Percentiles rank a stretch among this genome's conserved stretches.
Evolutionary conservation across 2,797 vertebrate genomes (phyloP).

Genomic region (Sebastes iracundus): DNA sequence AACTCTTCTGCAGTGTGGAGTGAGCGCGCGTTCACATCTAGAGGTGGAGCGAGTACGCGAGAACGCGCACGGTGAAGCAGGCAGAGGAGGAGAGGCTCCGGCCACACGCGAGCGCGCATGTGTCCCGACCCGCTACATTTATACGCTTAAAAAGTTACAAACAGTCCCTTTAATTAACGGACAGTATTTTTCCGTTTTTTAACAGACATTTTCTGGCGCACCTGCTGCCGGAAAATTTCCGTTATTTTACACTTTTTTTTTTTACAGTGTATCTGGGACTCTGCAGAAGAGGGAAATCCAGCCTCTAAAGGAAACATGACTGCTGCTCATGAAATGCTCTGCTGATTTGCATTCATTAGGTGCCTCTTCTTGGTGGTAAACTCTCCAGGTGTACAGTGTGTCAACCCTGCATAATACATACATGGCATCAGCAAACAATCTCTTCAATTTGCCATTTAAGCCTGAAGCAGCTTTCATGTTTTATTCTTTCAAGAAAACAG

Average conservation of each 20-base stretch:
- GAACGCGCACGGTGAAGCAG: too few species aligned
- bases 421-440: neutral
- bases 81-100: too few species aligned
- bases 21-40: too few species aligned
- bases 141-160: too few species aligned
- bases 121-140: rapidly evolving
- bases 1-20: too few species aligned
- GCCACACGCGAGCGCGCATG: too few species aligned
- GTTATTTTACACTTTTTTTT: too few species aligned
- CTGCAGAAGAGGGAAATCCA: neutral
- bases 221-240: too few species aligned
- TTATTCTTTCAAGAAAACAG: neutral
- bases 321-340: neutral
- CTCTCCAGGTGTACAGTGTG: neutral
- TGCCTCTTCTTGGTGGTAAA: neutral
- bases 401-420: neutral
- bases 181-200: too few species aligned
- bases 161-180: too few species aligned
- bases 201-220: too few species aligned
- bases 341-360: neutral
- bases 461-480: neutral
- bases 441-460: neutral
- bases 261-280: neutral
- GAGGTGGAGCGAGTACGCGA: too few species aligned
- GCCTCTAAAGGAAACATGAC: neutral